Base-by-base conservation (phyloP, 2,797 vertebrate species). In the Spea hammondii region DNA sequence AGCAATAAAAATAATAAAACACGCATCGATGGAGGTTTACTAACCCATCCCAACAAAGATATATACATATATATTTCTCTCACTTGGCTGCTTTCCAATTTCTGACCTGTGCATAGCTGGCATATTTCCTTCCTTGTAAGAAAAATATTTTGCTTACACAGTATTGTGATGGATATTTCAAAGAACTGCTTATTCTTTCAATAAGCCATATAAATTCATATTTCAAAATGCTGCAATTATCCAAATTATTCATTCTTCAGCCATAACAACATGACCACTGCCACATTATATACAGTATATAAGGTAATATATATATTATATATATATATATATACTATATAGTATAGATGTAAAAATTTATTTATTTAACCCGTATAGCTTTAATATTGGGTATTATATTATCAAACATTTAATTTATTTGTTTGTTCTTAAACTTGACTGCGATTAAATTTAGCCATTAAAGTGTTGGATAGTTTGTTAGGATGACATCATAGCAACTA, bases 91-190 rank as follows among this genome's bases (percentile, higher is more conserved):
- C 55, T 13, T 64, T 53, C 65, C 72, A 74, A 17, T 10, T 60
- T 74, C 46, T 45, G 60, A 64, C 59, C 48, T 64, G 32, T 74
- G 47, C n/a, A 74, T 60, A 65, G 59, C 49, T 74, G 60, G 47
- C 14, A 65, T 44, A 51, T 45, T 53, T 53, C 32, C 47, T 65
- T 14, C 11, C 5, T 65, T 65, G 49, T 65, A 65, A 74, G 60
- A 65, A 74, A 74, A 51, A 65, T 48, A 74, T 47, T 50, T 13
- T 50, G 48, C 5, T 47, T 74, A 50, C 46, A 50, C 60, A 12
- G 59, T 65, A 32, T 50, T 74, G 8, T 74, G 72, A 65, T 74
- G 62, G 13, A 51, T 74, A 65, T 74, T 47, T 71, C 60, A 51
- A 4, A 51, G 14, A 51, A 51, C 13, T n/a, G 47, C 8, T 49